Evolutionary conservation across 1,140 invertebrate species (phyloP), one percentile per base, ranked within the genome.

Genomic region (Meloidogyne exigua): DNA sequence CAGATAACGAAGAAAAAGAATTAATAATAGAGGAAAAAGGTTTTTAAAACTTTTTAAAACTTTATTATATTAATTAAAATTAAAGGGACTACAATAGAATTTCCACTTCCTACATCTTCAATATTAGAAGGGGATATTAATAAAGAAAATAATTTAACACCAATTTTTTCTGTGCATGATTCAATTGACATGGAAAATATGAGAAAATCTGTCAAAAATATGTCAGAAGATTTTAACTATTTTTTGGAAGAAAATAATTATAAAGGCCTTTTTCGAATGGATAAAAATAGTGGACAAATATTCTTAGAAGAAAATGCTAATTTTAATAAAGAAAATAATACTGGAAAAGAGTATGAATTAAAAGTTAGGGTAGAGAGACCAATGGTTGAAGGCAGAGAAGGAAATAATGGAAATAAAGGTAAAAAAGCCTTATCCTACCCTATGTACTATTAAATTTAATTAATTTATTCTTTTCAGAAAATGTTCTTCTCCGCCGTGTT

Each of bases 261-360:
- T 28, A 62, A 65, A 21, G 26, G 15, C 2, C 2, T 73, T n/a
- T 73, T 73, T 65, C 3, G 12, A 21, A n/a, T 73, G 57, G 72
- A 73, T 39, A 36, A 62, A 36, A n/a, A 65, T 21, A 73, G 21
- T 25, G 72, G 72, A 42, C 57, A 62, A 36, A 39, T 73, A 36
- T 73, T 39, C 39, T 39, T 73, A 42, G 23, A 66, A 21, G 57
- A 28, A 12, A 73, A 21, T 23, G 12, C 23, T 13, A 44, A 26
- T 28, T 49, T 72, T 21, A 26, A 21, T 32, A 39, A 49, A 62
- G 23, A 26, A 62, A 23, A 28, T 39, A n/a, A 18, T 57, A n/a
- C 11, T 26, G 57, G 63, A 2, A 25, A 42, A 18, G 72, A 73
- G 21, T 62, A 73, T 65, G 57, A 73, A 36, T 12, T 73, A 7